Evolutionary conservation across 2,113 vertebrate genomes (phyloP).

Genomic region (Limnothrissa miodon): DNA sequence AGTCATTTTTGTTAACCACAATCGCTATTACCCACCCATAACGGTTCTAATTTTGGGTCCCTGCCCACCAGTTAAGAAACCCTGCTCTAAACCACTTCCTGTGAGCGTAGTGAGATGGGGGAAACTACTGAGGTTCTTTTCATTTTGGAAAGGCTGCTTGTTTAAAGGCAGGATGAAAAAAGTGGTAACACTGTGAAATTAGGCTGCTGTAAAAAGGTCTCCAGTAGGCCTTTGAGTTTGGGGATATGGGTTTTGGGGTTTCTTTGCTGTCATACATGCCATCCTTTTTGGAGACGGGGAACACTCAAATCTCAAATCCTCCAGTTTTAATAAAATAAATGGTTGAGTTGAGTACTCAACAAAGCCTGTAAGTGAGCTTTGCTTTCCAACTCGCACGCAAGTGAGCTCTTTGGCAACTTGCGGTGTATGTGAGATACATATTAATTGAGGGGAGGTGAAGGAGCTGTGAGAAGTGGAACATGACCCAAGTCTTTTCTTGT

Average conservation of each 20-base stretch:
- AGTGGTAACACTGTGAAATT: neutral
- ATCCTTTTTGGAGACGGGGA: neutral
- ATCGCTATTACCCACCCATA: too few species aligned
- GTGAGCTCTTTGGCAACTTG: neutral
- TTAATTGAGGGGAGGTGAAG: neutral
- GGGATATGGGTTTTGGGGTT: neutral
- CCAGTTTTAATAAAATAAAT: neutral
- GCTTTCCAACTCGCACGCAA: neutral
- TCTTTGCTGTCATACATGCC: neutral
- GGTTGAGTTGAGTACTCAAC: neutral
- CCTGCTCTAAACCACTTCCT: neutral
- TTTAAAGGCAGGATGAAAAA: neutral
- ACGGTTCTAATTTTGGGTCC: too few species aligned
- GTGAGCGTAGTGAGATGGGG: neutral
- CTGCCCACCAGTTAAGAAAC: too few species aligned
- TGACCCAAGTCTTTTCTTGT: neutral
- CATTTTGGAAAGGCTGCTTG: constrained; percentile 5
- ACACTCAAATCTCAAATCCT: neutral
- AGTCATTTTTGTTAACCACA: too few species aligned
- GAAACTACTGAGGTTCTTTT: neutral
- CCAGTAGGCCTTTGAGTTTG: neutral
- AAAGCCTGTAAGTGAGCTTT: neutral
- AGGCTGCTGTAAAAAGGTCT: neutral
- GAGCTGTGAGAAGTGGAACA: neutral
- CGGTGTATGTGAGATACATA: neutral